Conservation (phyloP, 2,888 invertebrate species). For the Lepetodrilus schrolli region DNA sequence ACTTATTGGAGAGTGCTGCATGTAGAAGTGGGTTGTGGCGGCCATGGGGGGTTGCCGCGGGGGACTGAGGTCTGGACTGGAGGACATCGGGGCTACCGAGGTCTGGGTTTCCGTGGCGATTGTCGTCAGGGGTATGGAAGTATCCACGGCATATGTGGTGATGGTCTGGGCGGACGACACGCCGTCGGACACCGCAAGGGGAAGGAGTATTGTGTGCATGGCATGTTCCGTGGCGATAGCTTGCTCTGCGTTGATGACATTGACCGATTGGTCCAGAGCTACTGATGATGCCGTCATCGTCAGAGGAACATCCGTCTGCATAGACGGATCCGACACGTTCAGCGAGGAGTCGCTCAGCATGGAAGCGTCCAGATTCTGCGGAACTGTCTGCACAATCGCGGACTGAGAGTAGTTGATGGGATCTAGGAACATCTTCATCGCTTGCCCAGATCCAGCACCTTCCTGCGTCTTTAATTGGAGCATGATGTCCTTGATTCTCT, state of each 20-base stretch:
- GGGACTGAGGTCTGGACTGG: neutral
- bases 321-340: neutral
- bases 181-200: neutral
- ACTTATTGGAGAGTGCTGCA: slow-evolving; percentile 36
- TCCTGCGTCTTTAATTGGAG: slow-evolving; percentile 14
- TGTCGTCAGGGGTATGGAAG: slow-evolving; percentile 1
- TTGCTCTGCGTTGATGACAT: neutral
- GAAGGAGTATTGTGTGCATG: slow-evolving; percentile 23
- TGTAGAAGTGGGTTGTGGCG: slow-evolving; percentile 31
- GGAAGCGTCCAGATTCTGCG: neutral
- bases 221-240: slow-evolving; percentile 27
- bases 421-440: neutral
- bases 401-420: neutral
- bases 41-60: neutral
- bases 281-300: neutral
- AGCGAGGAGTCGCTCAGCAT: neutral
- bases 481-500: slow-evolving; percentile 52
- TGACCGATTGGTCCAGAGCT: neutral
- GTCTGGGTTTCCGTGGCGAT: neutral
- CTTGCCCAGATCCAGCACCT: neutral
- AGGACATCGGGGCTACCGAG: neutral
- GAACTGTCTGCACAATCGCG: neutral
- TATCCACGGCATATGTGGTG: neutral
- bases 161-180: slow-evolving; percentile 9
- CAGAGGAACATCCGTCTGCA: neutral